Evolutionary conservation across 2,113 vertebrate genomes (phyloP), one percentile per base, ranked within the genome.

Genomic region (Seriola rivoliana): DNA sequence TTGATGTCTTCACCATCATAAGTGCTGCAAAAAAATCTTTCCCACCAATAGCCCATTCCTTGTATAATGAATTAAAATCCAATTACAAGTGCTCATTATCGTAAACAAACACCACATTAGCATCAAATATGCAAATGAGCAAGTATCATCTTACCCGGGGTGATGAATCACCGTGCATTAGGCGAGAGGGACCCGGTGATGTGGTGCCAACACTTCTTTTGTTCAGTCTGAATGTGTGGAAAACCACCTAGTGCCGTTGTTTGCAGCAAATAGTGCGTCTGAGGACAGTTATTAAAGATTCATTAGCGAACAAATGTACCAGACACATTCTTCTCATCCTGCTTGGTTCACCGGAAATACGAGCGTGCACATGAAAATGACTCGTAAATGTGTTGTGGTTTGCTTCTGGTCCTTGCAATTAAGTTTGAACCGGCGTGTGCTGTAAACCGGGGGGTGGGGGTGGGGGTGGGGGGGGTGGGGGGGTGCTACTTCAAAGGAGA

Each of bases 101-200:
- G n/a, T 81, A 92, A 89, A 90, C 78, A 92, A 93, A 92, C 81
- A 90, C 59, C 59, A 65, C 81, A 92, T 91, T 89, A 93, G 78
- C 84, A 92, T 87, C 23, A 77, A 40, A 75, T 81, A 89, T 92
- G 85, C 74, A 90, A 89, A 89, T 88, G 67, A 57, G 65, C 0
- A 9, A 25, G 54, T 60, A 66, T 90, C 74, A 48, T 69, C 87
- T 89, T 71, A 81, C 69, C 81, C 78, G 55, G 58, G 23, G 67
- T 87, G 86, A 90, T 89, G 78, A 86, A 85, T 88, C 84, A 38
- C 76, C n/a, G 58, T 70, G 59, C 46, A 68, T 59, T 63, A 36
- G 67, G 74, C 9, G 74, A 71, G 65, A 54, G 29, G 55, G 74
- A 81, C 59, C 48, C 17, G 8, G 48, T 32, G 80, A 78, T 59